Base-by-base conservation (phyloP, 2,888 invertebrate genomes). In the Cyrtodaria siliqua region DNA sequence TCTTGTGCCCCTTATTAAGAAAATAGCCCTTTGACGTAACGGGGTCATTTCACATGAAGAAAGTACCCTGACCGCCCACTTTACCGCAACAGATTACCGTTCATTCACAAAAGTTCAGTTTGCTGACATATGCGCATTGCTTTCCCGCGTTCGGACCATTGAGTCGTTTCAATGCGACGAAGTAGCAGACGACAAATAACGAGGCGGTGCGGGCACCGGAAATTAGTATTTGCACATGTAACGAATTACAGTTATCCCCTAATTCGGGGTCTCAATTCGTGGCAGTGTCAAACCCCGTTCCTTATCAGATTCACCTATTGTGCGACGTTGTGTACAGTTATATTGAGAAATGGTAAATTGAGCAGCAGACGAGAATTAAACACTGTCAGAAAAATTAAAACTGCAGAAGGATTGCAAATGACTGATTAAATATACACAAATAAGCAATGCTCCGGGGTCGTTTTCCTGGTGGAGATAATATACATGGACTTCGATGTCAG, bases 221-320 rank as follows among this genome's bases (percentile, higher is more conserved):
- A 78, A 61, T 72, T 60, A 29, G 56, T 56, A 52, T 66, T 66
- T 47, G 29, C 55, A 57, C 50, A 59, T 63, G 74, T 71, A 67
- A 61, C 56, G 76, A 76, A 80, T 80, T 76, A 80, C 80, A 69
- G 73, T 73, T 80, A 73, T 61, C 61, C 66, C 57, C 73, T 76
- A 76, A 73, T 57, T 47, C 18, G 49, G 77, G 56, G 56, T 42
- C 47, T 18, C n/a, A 42, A 29, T 53, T 56, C 67, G 50, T 67
- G 76, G 72, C 76, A 67, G 47, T 76, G 80, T 80, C 80, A 80
- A 38, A 23, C 2, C 38, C 18, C 8, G 38, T 18, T n/a, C 56
- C 56, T 18, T 20, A 56, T 56, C 38, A 56, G 38, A 56, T 40
- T 4, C 20, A 14, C 40, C 33, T 56, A 38, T 38, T 38, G 52